A percentile compares a stretch with the other conserved stretches of the same genome.
Evolutionary conservation across 2,113 vertebrate species (phyloP).

Genomic region (Nothoprocta pentlandii): DNA sequence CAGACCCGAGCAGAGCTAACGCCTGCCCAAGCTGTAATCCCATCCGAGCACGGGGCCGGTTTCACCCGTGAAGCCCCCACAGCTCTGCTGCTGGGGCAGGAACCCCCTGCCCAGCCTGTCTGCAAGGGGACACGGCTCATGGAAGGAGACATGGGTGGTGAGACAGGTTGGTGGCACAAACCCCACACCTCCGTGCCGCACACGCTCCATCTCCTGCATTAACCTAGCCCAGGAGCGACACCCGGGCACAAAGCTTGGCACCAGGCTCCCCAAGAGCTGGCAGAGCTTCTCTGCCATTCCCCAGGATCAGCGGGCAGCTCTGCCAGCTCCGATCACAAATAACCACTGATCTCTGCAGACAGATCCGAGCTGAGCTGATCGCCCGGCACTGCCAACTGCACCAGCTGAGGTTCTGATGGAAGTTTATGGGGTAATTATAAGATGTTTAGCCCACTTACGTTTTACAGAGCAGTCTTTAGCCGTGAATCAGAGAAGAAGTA

Average conservation of each 20-base stretch:
- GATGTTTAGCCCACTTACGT: background rate
- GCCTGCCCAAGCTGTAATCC: background rate
- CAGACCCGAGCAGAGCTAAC: background rate
- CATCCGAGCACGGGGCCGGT: rapidly evolving
- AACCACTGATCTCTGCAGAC: background rate
- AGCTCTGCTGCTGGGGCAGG: background rate
- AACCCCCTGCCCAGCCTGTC: background rate
- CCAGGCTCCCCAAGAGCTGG: background rate
- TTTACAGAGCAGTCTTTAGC: background rate
- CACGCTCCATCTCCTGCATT: too few species aligned
- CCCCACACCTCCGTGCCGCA: too few species aligned
- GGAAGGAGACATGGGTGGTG: background rate
- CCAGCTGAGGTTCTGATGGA: background rate
- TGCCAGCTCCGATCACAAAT: background rate
- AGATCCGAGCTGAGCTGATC: background rate
- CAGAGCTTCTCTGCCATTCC: background rate
- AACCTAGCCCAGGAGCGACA: background rate
- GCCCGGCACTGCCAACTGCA: background rate
- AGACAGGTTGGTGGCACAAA: background rate
- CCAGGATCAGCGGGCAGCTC: background rate
- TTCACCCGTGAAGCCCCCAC: background rate
- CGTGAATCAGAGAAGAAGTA: conserved; percentile 9
- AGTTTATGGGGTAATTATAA: conserved; percentile 9
- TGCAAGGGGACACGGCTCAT: background rate
- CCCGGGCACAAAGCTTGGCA: background rate